Evolutionary conservation across 2,888 invertebrate species (phyloP), one percentile per base, ranked within the genome.

Genomic region (Tolmerus cingulatus): DNA sequence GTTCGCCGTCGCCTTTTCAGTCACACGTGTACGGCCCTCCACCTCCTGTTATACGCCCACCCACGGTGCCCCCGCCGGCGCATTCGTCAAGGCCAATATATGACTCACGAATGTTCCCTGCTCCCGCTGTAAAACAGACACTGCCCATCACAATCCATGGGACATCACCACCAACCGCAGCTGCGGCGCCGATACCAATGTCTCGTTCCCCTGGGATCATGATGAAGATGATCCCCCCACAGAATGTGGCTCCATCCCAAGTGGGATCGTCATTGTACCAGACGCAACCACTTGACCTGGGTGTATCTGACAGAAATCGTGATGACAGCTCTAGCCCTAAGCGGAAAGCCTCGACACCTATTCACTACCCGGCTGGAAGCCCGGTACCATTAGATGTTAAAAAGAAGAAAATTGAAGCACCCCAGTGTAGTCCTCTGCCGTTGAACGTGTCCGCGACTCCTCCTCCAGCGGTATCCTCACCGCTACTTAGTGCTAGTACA

Each of bases 241-340:
- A 91, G 46, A 90, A 90, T 51, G 91, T 90, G n/a, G 89, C 89
- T 19, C 90, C 90, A 27, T 89, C 90, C 3, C 88, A 93, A 93
- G 81, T 91, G 93, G 84, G 92, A 91, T 87, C 92, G 91, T 87
- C 91, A 91, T 89, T 93, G 84, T 95, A 95, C 90, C 96, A 97
- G 92, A 96, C 96, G 87, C 96, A 96, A 91, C 97, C 97, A 14
- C 93, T 97, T 46, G 96, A 97, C 91, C 94, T 97, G 87, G 96
- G 96, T 55, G 94, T 96, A 43, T 92, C 94, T 85, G 94, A 93
- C 74, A 91, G 94, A 23, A 90, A 92, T 40, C 89, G 90, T 5
- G 89, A 89, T 23, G 89, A 89, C 46, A 86, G 79, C 34, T 55
- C 37, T 76, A 94, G 96, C 77, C 96, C 96, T 0, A 95, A 96